phyloP scores from a whole-genome alignment of 2,113 vertebrate species.

The Stigmatopora nigra region DNA sequence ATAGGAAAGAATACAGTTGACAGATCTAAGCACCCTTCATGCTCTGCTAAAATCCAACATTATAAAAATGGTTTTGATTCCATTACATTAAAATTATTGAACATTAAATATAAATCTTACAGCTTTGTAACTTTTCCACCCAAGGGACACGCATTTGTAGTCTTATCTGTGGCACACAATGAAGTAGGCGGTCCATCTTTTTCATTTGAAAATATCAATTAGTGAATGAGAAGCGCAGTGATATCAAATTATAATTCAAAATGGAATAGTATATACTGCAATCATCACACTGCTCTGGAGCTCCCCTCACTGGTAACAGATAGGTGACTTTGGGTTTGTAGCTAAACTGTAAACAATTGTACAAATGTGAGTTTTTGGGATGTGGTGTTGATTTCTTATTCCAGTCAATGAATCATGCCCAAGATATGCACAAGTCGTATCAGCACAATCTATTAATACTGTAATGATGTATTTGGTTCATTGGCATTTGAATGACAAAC shows the following conservation, averaged over 20 bases:
- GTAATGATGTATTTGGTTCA: neutral
- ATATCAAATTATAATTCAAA: conserved; percentile 7
- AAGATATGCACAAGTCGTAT: neutral
- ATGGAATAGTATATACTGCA: neutral
- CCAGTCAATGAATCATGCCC: neutral
- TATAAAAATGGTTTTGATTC: too few species aligned
- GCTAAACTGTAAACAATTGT: neutral
- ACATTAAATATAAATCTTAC: too few species aligned
- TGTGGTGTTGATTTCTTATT: neutral
- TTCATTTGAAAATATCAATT: neutral
- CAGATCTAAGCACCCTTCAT: too few species aligned
- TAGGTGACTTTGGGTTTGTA: neutral
- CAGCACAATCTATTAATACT: too few species aligned
- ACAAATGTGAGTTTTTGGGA: neutral
- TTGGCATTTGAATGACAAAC: neutral
- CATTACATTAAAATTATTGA: too few species aligned
- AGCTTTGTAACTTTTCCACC: too few species aligned
- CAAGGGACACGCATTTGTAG: too few species aligned
- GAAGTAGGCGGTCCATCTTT: too few species aligned
- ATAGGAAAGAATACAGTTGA: too few species aligned
- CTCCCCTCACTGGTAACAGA: conserved; percentile 32
- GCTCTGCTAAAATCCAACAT: too few species aligned
- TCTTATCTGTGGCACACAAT: too few species aligned
- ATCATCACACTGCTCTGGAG: conserved; percentile 23
- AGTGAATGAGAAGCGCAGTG: conserved; percentile 13